Conservation (phyloP, 2,113 vertebrate species). For the Rhynchopsitta pachyrhyncha region DNA sequence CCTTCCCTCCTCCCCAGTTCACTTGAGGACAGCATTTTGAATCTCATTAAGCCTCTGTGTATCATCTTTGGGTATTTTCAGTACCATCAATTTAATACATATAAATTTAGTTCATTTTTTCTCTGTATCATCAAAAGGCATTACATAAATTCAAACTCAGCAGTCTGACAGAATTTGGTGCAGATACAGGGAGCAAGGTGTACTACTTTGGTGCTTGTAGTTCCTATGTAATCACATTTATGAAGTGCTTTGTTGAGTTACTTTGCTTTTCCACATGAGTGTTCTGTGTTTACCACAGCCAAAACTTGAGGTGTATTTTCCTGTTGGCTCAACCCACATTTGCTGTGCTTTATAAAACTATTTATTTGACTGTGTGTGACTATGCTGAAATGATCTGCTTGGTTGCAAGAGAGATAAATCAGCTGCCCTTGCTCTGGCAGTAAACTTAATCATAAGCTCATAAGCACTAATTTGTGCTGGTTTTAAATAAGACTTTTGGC, state of each 20-base stretch:
- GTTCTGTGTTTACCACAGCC: background rate
- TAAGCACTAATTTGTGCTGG: background rate
- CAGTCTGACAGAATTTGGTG: background rate
- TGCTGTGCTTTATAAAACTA: background rate
- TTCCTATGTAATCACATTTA: slow-evolving; percentile 3
- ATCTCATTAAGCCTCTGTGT: background rate
- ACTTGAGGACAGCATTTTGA: background rate
- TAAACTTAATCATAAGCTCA: slow-evolving; percentile 9
- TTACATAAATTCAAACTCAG: background rate
- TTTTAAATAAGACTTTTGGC: slow-evolving; percentile 13
- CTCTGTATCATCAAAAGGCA: background rate
- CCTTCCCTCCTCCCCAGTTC: background rate
- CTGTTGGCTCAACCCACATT: background rate
- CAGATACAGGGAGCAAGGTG: background rate
- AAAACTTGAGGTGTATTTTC: slow-evolving; percentile 14
- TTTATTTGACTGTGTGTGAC: background rate
- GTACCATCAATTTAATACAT: background rate
- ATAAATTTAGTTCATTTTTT: background rate
- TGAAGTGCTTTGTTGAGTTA: background rate
- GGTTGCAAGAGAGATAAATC: background rate
- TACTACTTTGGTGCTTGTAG: background rate
- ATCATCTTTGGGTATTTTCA: background rate
- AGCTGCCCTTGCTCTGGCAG: background rate
- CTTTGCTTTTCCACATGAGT: background rate
- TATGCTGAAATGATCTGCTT: background rate